Percentiles rank a stretch among this genome's conserved stretches.
phyloP scores from a whole-genome alignment of 2,113 vertebrate species.

The Chaetorhynchus papuensis region DNA sequence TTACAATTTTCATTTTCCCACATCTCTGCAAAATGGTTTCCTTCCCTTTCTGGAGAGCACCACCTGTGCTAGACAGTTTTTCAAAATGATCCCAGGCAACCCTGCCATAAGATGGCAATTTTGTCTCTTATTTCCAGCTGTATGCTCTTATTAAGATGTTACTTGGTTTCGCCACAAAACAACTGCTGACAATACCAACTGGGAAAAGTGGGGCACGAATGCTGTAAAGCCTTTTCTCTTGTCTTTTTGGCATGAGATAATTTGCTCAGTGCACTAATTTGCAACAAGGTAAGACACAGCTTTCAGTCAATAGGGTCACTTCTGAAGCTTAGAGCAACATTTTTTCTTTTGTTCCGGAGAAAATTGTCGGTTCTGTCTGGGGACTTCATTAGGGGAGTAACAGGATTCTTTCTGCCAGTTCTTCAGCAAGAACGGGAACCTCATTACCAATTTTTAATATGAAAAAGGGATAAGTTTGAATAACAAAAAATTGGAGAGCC shows the following conservation, averaged over 20 bases:
- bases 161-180: neutral
- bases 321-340: neutral
- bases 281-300: neutral
- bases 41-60: neutral
- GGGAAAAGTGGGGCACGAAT: neutral
- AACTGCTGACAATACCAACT: neutral
- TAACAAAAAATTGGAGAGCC: neutral
- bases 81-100: neutral
- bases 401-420: neutral
- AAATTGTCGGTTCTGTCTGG: neutral
- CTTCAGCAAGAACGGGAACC: neutral
- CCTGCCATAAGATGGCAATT: neutral
- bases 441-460: constrained; percentile 21
- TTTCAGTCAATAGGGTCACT: neutral
- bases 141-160: neutral
- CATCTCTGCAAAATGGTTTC: neutral
- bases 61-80: neutral
- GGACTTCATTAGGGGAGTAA: constrained; percentile 36
- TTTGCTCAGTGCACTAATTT: constrained; percentile 19
- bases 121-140: neutral
- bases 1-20: neutral
- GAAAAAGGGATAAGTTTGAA: neutral
- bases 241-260: neutral
- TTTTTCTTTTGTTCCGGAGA: constrained; percentile 4
- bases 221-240: neutral